Base-by-base conservation (phyloP, 2,797 vertebrate genomes). In the Oreonectes daqikongensis region DNA sequence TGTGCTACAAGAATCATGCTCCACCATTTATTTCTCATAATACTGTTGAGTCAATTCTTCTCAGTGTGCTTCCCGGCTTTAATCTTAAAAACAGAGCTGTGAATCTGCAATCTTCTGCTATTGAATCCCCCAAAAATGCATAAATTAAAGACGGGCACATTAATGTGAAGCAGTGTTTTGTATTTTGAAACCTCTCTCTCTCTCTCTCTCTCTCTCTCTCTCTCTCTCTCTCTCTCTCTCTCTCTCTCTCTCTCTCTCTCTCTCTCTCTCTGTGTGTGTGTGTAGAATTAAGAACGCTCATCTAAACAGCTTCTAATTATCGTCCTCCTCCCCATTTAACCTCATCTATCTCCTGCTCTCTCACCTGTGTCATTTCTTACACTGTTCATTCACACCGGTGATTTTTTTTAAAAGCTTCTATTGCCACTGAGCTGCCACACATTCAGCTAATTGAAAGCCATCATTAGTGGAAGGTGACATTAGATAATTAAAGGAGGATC, bases 391-490 rank as follows among this genome's bases (percentile, higher is more conserved):
- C 18, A 42, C 48, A 74, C n/a, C 35, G 10, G 35, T 35, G 35
- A 10, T 35, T 35, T 35, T n/a, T 22, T 32, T 35, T 1, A 18
- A 63, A 61, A 63, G 44, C 20, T 9, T 40, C 32, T 3, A 3
- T 74, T 74, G 24, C 7, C 48, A 40, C n/a, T 30, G 5, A 18
- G 5, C 46, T 8, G 10, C 46, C 4, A 35, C 35, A 74, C 46
- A 63, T 50, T 15, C 28, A 35, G 28, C 42, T 50, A 30, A 65
- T 74, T 74, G 52, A 65, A 65, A 42, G 72, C 1, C 11, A 24
- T 40, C 30, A 65, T 65, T 48, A 65, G 60, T 42, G 11, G 60
- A 52, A 64, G 60, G 59, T 52, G 59, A 63, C 44, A 72, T 72
- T 50, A 11, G 59, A 61, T 61, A 50, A 69, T 69, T 18, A 57